Evolutionary conservation across 2,113 vertebrate species (phyloP), one percentile per base, ranked within the genome.

Genomic region (Pristiophorus japonicus): DNA sequence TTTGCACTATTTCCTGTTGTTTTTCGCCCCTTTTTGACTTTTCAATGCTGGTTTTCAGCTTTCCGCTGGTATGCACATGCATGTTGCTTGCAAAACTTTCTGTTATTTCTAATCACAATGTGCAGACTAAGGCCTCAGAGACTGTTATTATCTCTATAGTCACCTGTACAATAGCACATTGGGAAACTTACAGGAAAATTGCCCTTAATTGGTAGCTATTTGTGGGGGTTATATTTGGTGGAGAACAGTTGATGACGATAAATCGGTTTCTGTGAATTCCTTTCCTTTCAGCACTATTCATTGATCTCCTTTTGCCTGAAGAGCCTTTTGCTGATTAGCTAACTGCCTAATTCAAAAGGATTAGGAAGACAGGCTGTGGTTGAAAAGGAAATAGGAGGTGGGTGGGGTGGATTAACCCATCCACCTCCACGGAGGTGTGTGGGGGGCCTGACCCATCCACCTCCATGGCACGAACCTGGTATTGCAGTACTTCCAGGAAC

Each of bases 251-350:
- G 93, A 70, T 70, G 27, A 70, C 66, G 70, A 45, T 94, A 70
- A 51, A 94, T 94, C 66, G 45, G 10, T 47, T 67, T 27, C 38
- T 67, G 63, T 45, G n/a, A 65, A 67, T 94, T 94, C 92, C 93
- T 94, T 70, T 70, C 18, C 93, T 94, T 94, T 94, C 93, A 94
- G 93, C 65, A 70, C 93, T 42, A 94, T 67, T 94, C 93, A 94
- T 94, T 70, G 65, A 70, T 94, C 66, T 94, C 42, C 47, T 70
- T 67, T 94, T 70, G 92, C 92, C 92, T 94, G 92, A 47, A 67
- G 92, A 94, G 92, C 27, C 8, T 65, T 66, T 47, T 24, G 63
- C 65, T 47, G 92, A 94, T 94, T 94, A 94, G 63, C 42, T 66
- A 94, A 94, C 92, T 30, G 65, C 65, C 42, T 70, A 73, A 94